Evolutionary conservation across 2,113 vertebrate genomes (phyloP), one percentile per base, ranked within the genome.

Genomic region (Acanthochromis polyacanthus): DNA sequence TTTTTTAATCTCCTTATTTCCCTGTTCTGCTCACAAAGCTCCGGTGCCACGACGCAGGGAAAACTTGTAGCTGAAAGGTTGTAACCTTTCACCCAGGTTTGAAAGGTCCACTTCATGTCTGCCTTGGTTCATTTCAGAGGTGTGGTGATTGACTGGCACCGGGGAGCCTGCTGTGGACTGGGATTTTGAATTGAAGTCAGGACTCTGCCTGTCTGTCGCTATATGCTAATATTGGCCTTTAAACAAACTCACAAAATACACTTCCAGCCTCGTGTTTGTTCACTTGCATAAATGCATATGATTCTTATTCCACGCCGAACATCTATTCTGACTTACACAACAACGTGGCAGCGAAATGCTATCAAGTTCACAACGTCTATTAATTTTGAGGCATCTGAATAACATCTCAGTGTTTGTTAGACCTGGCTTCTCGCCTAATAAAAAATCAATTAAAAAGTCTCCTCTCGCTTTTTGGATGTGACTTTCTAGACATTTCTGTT

Each of bases 201-300:
- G 87, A 81, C 83, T 87, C 75, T 66, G 82, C 56, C 84, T 84
- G 87, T 69, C 87, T 88, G 90, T 92, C 75, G 88, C 82, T 82
- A 10, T 93, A 94, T 94, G 93, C 92, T 93, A 95, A 95, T 95
- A 63, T 82, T 94, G 93, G 92, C 93, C 93, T 95, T 95, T 95
- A 92, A 87, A 85, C 87, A 84, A 90, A 92, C 91, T 86, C 93
- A 89, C 86, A 85, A 89, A 93, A 95, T 92, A 87, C 86, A 85
- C 90, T 91, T 90, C 88, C 81, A 60, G 78, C 78, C 73, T 73
- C 69, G 68, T 88, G 90, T 92, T 91, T 91, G 83, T 79, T 87
- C 88, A 89, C 93, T 93, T 92, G 93, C 92, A 95, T 95, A 94
- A 95, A 95, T 95, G 93, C 93, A 95, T 93, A 94, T 91, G 90